These are phyloP conservation scores for Drosophila emarginata DNA, from an alignment of 2,888 invertebrate species.

Conservation along the genomic window DNA sequence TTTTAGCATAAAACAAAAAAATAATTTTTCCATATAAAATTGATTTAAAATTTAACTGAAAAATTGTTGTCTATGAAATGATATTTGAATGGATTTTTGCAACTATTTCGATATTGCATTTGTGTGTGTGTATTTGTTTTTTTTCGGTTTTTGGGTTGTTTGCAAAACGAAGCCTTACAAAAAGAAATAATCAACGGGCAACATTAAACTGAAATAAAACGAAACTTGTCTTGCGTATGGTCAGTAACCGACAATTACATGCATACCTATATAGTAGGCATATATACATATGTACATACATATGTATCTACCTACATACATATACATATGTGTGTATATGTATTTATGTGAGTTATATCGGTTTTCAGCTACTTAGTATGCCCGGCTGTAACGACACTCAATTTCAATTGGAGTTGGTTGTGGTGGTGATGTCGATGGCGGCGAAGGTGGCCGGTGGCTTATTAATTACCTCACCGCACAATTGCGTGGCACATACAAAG, in stretches of 20 bases:
- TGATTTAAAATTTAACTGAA: neutral
- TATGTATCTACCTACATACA: neutral
- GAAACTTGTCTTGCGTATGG: slow-evolving; percentile 71
- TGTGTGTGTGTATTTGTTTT: neutral
- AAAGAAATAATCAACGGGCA: slow-evolving; percentile 5
- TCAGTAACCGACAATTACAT: slow-evolving; percentile 51
- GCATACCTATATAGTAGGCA: slow-evolving; percentile 3
- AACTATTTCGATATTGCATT: neutral
- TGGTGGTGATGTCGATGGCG: slow-evolving; percentile 7
- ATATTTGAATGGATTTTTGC: neutral
- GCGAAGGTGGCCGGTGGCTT: slow-evolving; percentile 51
- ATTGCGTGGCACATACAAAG: slow-evolving; percentile 68
- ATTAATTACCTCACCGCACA: slow-evolving; percentile 76
- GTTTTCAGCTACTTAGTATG: slow-evolving; percentile 62
- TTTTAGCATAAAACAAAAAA: no score
- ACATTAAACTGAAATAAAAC: slow-evolving; percentile 44
- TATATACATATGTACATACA: slow-evolving; percentile 9
- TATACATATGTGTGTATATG: neutral
- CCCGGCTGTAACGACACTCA: slow-evolving; percentile 60
- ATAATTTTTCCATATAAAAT: neutral
- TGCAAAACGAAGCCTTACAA: slow-evolving; percentile 48
- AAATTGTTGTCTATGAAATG: neutral
- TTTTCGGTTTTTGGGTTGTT: slow-evolving; percentile 6
- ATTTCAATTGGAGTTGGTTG: slow-evolving; percentile 58
- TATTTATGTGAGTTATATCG: neutral